These are phyloP conservation scores for Hedya salicella DNA, from an alignment of 2,888 invertebrate genomes.

Conservation along the genomic window DNA sequence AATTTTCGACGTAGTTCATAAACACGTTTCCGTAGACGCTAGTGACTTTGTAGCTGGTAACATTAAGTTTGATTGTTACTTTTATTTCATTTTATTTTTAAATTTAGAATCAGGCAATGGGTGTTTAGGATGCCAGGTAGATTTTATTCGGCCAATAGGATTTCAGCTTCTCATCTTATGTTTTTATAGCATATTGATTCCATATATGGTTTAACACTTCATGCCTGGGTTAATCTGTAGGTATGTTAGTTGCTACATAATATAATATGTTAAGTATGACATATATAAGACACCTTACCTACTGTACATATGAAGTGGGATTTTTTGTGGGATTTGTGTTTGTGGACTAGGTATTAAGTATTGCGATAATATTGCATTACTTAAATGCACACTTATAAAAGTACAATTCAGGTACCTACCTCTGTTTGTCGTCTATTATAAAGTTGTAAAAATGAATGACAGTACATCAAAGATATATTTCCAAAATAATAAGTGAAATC, in stretches of 20 bases:
- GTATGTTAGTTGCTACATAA: background rate
- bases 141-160: slow-evolving; percentile 36
- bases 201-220: background rate
- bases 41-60: slow-evolving; percentile 1
- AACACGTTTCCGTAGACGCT: background rate
- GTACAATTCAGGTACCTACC: too few species aligned
- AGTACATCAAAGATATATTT: too few species aligned
- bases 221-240: background rate
- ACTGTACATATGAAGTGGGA: too few species aligned
- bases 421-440: too few species aligned
- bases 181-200: background rate
- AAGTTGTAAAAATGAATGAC: too few species aligned
- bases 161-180: slow-evolving; percentile 16
- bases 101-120: slow-evolving; percentile 30
- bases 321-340: too few species aligned
- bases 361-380: too few species aligned
- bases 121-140: slow-evolving; percentile 42
- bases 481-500: too few species aligned
- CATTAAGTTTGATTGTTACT: slow-evolving; percentile 52
- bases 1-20: background rate
- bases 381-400: too few species aligned
- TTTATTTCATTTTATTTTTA: slow-evolving; percentile 45
- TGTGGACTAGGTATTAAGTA: too few species aligned
- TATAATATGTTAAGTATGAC: too few species aligned
- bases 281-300: too few species aligned